phyloP scores from a whole-genome alignment of 2,113 vertebrate genomes.

The Hyaena hyaena region DNA sequence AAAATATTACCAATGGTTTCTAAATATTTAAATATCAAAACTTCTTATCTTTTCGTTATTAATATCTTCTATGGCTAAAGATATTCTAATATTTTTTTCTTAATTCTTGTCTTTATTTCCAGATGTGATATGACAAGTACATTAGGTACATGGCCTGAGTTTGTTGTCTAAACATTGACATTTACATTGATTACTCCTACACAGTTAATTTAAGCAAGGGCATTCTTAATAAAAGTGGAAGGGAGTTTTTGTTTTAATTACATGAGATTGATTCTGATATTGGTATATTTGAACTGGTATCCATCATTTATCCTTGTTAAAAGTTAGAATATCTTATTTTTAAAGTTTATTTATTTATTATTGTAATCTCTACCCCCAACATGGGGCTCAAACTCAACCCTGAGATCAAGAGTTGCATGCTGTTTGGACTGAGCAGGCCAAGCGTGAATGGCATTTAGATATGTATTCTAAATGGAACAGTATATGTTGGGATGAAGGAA shows the following conservation, averaged over 20 bases:
- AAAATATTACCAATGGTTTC: background rate
- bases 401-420: background rate
- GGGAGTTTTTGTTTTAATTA: background rate
- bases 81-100: background rate
- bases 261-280: background rate
- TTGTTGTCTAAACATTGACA: background rate
- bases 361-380: background rate
- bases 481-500: background rate
- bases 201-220: background rate
- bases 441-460: background rate
- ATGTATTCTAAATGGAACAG: background rate
- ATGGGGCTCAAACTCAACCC: background rate
- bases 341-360: background rate
- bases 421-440: background rate
- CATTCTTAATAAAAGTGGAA: background rate
- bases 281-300: background rate
- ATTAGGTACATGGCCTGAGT: background rate
- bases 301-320: background rate
- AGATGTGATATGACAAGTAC: background rate
- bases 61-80: background rate
- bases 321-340: background rate
- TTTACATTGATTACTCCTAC: background rate
- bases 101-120: background rate
- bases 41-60: background rate
- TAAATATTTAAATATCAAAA: constrained; percentile 43